Evolutionary conservation across 2,113 vertebrate species (phyloP).

Genomic region (Laticauda laticaudata): DNA sequence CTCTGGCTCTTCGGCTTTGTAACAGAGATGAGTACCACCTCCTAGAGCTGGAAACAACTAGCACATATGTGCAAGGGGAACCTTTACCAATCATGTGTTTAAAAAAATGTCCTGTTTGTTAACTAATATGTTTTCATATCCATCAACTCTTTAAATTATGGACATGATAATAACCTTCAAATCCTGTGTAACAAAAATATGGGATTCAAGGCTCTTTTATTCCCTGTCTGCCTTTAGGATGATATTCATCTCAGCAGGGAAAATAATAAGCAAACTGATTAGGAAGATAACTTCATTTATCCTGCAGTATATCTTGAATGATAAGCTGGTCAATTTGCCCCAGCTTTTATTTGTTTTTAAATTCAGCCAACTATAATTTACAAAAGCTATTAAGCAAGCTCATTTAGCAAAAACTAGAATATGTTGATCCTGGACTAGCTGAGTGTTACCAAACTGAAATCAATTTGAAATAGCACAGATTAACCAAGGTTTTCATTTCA

Average conservation of each 20-base stretch:
- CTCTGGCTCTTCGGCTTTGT: too few species aligned
- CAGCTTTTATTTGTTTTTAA: background rate
- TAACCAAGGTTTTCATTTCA: constrained; percentile 39
- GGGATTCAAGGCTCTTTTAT: background rate
- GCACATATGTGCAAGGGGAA: too few species aligned
- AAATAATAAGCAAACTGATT: background rate
- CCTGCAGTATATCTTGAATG: background rate
- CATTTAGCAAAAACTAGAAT: background rate
- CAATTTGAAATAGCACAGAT: background rate
- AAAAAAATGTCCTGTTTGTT: background rate
- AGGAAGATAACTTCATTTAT: background rate
- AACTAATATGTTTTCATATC: background rate
- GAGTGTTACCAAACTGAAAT: background rate
- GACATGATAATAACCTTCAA: background rate
- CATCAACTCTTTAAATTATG: background rate
- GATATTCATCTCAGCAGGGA: background rate
- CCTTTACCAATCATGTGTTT: background rate
- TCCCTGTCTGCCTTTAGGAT: background rate
- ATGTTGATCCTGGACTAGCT: constrained; percentile 31
- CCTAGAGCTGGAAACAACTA: too few species aligned
- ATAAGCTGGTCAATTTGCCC: background rate
- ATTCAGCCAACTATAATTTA: background rate
- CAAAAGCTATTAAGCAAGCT: background rate
- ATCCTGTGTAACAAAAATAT: background rate
- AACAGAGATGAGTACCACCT: too few species aligned